These are phyloP conservation scores for Patella pellucida DNA, from an alignment of 2,888 invertebrate genomes.

Conservation along the genomic window DNA sequence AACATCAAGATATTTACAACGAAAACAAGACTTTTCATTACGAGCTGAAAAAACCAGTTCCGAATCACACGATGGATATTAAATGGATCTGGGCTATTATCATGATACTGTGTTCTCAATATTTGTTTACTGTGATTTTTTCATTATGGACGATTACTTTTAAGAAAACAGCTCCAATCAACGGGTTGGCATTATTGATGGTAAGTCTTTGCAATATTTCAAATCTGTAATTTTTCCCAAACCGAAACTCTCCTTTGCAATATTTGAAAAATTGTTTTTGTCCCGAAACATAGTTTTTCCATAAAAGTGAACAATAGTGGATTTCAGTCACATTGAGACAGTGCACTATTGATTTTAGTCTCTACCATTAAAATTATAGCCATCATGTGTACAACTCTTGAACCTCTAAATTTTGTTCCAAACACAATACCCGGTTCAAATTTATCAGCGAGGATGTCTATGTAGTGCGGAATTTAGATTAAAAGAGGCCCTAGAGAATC, in stretches of 20 bases:
- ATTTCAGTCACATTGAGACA: too few relatives aligned
- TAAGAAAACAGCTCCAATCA: conserved; percentile 15
- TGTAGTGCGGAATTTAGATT: too few relatives aligned
- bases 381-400: too few relatives aligned
- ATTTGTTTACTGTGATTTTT: conserved; percentile 25
- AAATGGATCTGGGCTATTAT: conserved; percentile 35
- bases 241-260: too few relatives aligned
- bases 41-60: conserved; percentile 7
- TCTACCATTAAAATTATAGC: too few relatives aligned
- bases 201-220: background rate
- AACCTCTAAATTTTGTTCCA: too few relatives aligned
- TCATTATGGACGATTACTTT: conserved; percentile 33
- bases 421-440: too few relatives aligned
- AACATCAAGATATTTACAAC: background rate
- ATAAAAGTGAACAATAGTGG: background rate
- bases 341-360: too few relatives aligned
- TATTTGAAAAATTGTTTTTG: too few relatives aligned
- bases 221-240: too few relatives aligned
- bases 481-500: too few relatives aligned
- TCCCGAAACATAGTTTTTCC: background rate
- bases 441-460: too few relatives aligned
- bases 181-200: background rate
- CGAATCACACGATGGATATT: conserved; percentile 9
- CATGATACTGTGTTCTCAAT: conserved; percentile 29
- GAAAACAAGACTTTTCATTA: background rate